Percentiles rank a stretch among this genome's conserved stretches.
Evolutionary conservation across 1,140 invertebrate genomes (phyloP).

Genomic region (Penaeus chinensis): DNA sequence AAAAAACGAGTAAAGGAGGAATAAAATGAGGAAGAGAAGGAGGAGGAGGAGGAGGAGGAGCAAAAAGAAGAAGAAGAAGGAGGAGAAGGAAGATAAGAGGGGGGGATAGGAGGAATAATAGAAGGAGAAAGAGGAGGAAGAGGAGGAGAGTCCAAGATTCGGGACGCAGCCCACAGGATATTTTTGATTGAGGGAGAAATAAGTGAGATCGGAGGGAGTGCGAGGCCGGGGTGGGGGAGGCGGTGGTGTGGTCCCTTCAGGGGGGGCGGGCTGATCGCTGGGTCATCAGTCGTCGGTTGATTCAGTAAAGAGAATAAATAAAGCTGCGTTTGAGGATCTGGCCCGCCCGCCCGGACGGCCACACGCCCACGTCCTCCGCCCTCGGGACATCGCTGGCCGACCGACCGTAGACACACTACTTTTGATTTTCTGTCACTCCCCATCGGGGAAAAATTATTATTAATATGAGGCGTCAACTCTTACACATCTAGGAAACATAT

Average conservation of each 20-base stretch:
- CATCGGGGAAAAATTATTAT: conserved; percentile 53
- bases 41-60: background rate
- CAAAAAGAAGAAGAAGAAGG: background rate
- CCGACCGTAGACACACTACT: conserved; percentile 41
- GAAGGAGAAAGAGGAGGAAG: background rate
- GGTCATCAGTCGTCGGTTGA: conserved; percentile 12
- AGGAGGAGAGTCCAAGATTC: background rate
- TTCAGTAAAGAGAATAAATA: conserved; percentile 41
- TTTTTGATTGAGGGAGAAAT: conserved; percentile 49
- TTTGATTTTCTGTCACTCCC: conserved; percentile 58
- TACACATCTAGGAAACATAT: conserved; percentile 60
- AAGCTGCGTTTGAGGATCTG: conserved; percentile 31
- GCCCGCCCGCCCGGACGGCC: background rate
- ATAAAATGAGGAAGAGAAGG: background rate
- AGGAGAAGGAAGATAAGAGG: background rate
- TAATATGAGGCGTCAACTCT: conserved; percentile 57
- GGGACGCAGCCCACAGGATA: conserved; percentile 29
- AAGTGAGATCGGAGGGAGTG: conserved; percentile 16
- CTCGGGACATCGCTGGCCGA: conserved; percentile 11
- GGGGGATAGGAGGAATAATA: background rate
- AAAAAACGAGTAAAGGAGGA: background rate
- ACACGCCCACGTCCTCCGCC: background rate
- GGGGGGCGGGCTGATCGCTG: background rate
- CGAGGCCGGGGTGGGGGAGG: background rate
- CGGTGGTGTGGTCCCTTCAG: background rate